Conservation (phyloP, 2,113 vertebrate species). For the Sinocyclocheilus anshuiensis region DNA sequence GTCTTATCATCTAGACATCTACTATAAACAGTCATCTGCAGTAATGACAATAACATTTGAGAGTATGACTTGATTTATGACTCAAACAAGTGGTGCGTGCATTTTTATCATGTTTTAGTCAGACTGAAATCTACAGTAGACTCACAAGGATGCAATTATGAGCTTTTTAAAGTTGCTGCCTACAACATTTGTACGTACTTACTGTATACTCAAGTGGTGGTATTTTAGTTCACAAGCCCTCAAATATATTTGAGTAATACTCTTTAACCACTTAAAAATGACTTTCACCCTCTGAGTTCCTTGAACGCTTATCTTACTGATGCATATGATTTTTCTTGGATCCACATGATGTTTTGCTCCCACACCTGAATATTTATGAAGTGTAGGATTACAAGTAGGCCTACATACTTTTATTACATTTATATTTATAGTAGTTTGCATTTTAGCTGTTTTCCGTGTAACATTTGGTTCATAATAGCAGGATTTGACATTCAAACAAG, state of each 20-base stretch:
- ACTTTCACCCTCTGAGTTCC: not conserved
- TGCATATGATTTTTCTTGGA: not conserved
- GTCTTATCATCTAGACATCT: slow-evolving; percentile 37
- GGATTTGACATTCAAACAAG: not conserved
- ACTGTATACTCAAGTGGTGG: not conserved
- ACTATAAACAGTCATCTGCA: slow-evolving; percentile 40
- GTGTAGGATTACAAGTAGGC: slow-evolving; percentile 5
- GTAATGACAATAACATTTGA: slow-evolving; percentile 47
- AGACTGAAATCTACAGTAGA: slow-evolving; percentile 21
- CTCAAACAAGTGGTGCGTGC: slow-evolving; percentile 37
- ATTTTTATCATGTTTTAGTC: slow-evolving; percentile 33
- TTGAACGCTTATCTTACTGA: not conserved
- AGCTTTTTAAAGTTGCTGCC: slow-evolving; percentile 25
- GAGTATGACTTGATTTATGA: slow-evolving; percentile 45
- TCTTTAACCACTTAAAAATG: not conserved
- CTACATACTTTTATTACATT: not conserved
- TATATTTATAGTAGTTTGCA: not conserved
- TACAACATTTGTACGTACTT: slow-evolving; percentile 11
- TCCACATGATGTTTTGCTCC: not conserved
- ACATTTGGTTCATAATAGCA: not conserved
- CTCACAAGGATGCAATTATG: slow-evolving; percentile 38
- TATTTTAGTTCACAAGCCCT: not conserved
- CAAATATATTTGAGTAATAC: not conserved
- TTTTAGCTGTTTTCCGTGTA: not conserved
- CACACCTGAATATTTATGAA: slow-evolving; percentile 17